Evolutionary conservation across 2,888 invertebrate genomes (phyloP).

Genomic region (Spicauda simplicius): DNA sequence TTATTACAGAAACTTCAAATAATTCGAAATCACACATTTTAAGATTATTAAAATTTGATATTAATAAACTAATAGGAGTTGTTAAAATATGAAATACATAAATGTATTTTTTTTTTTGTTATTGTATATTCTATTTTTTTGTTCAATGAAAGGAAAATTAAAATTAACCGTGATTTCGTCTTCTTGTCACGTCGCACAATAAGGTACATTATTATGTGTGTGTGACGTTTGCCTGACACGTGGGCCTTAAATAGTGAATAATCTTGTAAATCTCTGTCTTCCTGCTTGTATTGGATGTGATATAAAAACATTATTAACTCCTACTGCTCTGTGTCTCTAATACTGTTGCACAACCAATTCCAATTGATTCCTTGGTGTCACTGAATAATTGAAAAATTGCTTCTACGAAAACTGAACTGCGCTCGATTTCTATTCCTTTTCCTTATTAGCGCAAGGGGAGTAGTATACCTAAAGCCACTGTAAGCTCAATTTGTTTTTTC

Average conservation of each 20-base stretch:
- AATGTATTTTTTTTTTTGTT: not conserved
- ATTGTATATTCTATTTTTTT: not conserved
- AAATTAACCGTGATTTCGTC: not conserved
- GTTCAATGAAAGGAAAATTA: not conserved
- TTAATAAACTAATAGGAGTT: no score
- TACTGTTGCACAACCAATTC: not conserved
- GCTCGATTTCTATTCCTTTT: not conserved
- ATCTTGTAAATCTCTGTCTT: not conserved
- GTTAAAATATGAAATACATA: not conserved
- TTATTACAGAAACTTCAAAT: not conserved
- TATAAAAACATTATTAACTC: not conserved
- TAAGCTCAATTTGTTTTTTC: slow-evolving; percentile 30
- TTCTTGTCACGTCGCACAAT: not conserved
- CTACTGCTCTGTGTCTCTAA: not conserved
- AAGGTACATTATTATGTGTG: not conserved
- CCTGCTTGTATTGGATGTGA: slow-evolving; percentile 4
- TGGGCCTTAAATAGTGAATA: not conserved
- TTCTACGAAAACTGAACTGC: slow-evolving; percentile 9
- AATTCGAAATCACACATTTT: no score
- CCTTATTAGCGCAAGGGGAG: not conserved
- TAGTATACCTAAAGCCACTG: no score
- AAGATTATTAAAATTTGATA: no score
- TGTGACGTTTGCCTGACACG: not conserved
- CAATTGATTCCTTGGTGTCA: not conserved
- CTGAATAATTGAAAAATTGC: slow-evolving; percentile 3